Base-by-base conservation (phyloP, 2,888 invertebrate genomes). In the Calephelis perditalis region DNA sequence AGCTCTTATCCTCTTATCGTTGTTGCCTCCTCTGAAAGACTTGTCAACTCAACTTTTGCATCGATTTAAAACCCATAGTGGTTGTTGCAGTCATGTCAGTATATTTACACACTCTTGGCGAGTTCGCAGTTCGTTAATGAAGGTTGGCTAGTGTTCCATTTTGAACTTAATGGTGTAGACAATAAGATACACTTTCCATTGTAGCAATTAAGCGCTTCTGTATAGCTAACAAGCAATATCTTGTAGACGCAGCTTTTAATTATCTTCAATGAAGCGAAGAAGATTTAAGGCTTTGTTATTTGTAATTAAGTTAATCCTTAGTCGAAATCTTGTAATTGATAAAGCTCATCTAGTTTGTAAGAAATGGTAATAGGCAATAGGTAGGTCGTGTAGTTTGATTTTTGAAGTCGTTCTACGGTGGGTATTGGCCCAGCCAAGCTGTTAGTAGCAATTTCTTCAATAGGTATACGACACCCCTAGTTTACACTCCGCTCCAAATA, bases 171-270 rank as follows among this genome's bases (percentile, higher is more conserved):
- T 52, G 11, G 7, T 11, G 35, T 52, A 35, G 35, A 35, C 11
- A 35, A 52, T 52, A 52, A 11, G 52, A 52, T 35, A 52, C 11
- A 52, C 35, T 35, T 52, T 52, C 35, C 26, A 52, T 11, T 11
- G 52, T 52, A 36, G 10, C 26, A 35, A 52, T 52, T 52, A 35
- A 52, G 26, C 52, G 52, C 52, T 52, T 52, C 36, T 11, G 4
- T 36, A 11, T 35, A 26, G 52, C 52, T 36, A 52, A 46, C 12
- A 10, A 35, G 26, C 52, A 35, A 52, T 52, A 52, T 52, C 52
- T 52, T 40, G 35, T 52, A 52, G 52, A 36, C 52, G 52, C 52
- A 35, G 52, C 52, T 52, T 52, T 52, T 52, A 52, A 52, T 52
- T 52, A 52, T 52, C 52, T 52, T 10, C 26, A 52, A 52, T 52